Percentiles rank a stretch among this genome's conserved stretches.
These are phyloP conservation scores for Dipodomys spectabilis DNA, from an alignment of 2,113 vertebrate genomes.

Conservation along the genomic window DNA sequence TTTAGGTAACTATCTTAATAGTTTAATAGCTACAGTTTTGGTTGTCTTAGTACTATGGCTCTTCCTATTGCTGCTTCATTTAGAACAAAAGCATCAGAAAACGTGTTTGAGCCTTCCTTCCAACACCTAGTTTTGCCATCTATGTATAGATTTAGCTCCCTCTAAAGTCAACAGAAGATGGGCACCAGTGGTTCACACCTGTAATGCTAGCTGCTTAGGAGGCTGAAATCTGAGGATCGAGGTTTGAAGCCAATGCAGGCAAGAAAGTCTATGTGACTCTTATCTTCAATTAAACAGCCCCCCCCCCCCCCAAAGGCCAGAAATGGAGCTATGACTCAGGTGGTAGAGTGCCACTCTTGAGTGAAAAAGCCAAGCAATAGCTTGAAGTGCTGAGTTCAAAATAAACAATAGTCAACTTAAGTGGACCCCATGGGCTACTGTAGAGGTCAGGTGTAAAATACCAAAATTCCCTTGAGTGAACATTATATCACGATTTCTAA, in stretches of 20 bases:
- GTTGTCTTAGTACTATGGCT: background rate
- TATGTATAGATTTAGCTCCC: background rate
- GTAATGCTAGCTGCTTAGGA: no score
- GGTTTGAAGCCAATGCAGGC: no score
- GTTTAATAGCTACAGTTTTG: background rate
- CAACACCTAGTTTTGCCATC: background rate
- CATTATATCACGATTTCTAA: slow-evolving; percentile 30
- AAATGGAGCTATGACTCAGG: no score
- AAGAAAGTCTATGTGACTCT: no score
- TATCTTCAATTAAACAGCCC: no score
- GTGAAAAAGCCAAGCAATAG: no score
- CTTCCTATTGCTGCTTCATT: background rate
- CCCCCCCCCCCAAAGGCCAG: no score
- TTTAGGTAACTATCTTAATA: background rate
- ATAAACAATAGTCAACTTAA: background rate
- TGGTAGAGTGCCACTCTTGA: no score
- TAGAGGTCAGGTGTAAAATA: background rate
- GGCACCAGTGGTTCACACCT: no score
- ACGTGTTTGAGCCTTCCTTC: background rate
- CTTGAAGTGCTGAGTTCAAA: no score
- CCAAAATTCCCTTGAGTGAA: slow-evolving; percentile 44
- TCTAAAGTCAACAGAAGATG: background rate
- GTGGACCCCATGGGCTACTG: no score
- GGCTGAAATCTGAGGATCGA: no score
- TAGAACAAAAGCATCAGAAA: background rate